A percentile compares a stretch with the other conserved stretches of the same genome.
Conservation (phyloP, 2,888 invertebrate species). For the Digitonthophagus gazella region DNA sequence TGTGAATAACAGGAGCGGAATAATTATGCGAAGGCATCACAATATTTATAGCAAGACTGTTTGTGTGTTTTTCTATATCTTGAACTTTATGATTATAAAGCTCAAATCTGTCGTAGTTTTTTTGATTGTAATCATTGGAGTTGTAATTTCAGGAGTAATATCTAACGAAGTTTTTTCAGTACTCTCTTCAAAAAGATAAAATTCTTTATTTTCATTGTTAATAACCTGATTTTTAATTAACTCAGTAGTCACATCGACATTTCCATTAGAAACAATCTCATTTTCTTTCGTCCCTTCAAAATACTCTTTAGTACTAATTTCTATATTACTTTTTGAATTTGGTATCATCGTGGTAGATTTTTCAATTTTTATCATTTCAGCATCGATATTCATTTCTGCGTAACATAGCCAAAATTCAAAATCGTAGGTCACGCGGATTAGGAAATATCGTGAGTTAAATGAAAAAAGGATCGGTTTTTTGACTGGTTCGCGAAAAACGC, state of each 20-base stretch:
- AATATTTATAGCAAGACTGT: slow-evolving; percentile 28
- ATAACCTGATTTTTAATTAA: not conserved
- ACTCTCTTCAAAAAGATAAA: not conserved
- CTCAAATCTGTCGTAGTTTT: slow-evolving; percentile 20
- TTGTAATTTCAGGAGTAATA: slow-evolving; percentile 12
- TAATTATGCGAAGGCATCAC: slow-evolving; percentile 15
- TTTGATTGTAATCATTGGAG: slow-evolving; percentile 10
- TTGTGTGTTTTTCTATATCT: slow-evolving; percentile 30
- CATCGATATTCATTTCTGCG: no score
- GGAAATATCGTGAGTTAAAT: no score
- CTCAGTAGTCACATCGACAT: not conserved
- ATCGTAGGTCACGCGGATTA: no score
- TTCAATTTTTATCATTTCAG: not conserved
- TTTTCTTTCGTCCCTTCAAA: not conserved
- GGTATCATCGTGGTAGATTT: no score
- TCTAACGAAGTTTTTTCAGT: slow-evolving; percentile 19
- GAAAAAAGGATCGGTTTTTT: no score
- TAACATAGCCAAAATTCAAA: no score
- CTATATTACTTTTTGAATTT: no score
- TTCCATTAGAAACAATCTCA: not conserved
- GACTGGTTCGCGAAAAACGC: no score
- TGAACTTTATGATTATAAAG: slow-evolving; percentile 29
- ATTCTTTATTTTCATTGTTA: not conserved
- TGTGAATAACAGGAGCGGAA: not conserved
- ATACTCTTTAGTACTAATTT: not conserved